Evolutionary conservation across 2,888 invertebrate genomes (phyloP), one percentile per base, ranked within the genome.

Genomic region (Druceiella hillmani): DNA sequence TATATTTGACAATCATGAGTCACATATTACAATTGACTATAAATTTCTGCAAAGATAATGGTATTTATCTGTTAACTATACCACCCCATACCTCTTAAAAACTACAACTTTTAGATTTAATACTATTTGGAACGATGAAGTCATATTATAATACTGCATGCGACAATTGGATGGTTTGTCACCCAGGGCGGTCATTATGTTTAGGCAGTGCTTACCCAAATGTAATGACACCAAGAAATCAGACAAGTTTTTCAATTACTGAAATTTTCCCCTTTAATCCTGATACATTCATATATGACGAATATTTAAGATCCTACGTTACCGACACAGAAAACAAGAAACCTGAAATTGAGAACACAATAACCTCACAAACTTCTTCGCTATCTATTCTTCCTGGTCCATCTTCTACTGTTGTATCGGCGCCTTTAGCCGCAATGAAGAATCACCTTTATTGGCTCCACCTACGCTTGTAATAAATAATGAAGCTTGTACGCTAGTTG

Each of bases 61-160:
- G 61, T 10, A 53, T 64, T 10, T 46, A 52, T 30, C 45, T 62
- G 25, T 40, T 4, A 62, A 38, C 59, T 58, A 17, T 58, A 61
- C 50, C n/a, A n/a, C n/a, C n/a, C n/a, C n/a, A n/a, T n/a, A n/a
- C n/a, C n/a, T n/a, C n/a, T n/a, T n/a, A n/a, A n/a, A n/a, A n/a
- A n/a, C n/a, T n/a, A n/a, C n/a, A 55, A 42, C 51, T 51, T 10
- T 55, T 63, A 36, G 56, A 55, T 38, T 33, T 57, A 30, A 56
- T 58, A 41, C 55, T 57, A 6, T 47, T 57, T 38, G 46, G 45
- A 31, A n/a, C 31, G 54, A 44, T 50, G 13, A 50, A 56, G 35
- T 35, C 42, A 9, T 47, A 46, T 38, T 45, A 45, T 30, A 47
- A 47, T 36, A 32, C 41, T 27, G 44, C 51, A 17, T 46, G 44